Evolutionary conservation across 2,888 invertebrate genomes (phyloP), one percentile per base, ranked within the genome.

Genomic region (Meghimatium bilineatum): DNA sequence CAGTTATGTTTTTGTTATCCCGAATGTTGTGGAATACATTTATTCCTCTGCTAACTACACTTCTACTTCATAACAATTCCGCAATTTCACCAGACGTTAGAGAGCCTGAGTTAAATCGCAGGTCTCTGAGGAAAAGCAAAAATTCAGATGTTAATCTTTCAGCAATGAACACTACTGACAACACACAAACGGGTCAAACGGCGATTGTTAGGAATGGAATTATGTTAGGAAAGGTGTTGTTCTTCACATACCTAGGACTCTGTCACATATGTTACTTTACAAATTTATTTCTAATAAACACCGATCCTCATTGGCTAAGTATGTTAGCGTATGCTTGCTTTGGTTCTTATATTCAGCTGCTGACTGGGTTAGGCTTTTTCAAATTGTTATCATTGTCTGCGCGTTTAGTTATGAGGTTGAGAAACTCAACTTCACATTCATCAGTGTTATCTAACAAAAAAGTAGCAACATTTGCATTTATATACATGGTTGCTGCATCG

Each of bases 251-350:
- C 74, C 66, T 88, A 26, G 20, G 82, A 12, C 69, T 86, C 20
- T 86, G 87, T 34, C 87, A 89, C 71, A 38, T 81, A 20, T 87
- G 89, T 83, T 90, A 90, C 82, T 38, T 89, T 1, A 87, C 88
- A 49, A 89, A 88, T 86, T 75, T 89, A 29, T 88, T 89, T 56
- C 84, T 90, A 44, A 87, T 89, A 20, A 82, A 85, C 20, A 86
- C 83, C 49, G 87, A 91, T 49, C 90, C 91, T 0, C 83, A 86
- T 60, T 86, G 86, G 86, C 77, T 86, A 79, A 60, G 81, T 32
- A 80, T 86, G 83, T 52, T 86, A n/a, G 29, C 85, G 26, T 86
- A 86, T 76, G 49, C 74, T 23, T 72, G 83, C 49, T 71, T 86
- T 56, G 86, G 86, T 6, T 78, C 81, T 26, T 83, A 78, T 79